Conservation (phyloP, 2,888 invertebrate genomes). For the Eupithecia exiguata region DNA sequence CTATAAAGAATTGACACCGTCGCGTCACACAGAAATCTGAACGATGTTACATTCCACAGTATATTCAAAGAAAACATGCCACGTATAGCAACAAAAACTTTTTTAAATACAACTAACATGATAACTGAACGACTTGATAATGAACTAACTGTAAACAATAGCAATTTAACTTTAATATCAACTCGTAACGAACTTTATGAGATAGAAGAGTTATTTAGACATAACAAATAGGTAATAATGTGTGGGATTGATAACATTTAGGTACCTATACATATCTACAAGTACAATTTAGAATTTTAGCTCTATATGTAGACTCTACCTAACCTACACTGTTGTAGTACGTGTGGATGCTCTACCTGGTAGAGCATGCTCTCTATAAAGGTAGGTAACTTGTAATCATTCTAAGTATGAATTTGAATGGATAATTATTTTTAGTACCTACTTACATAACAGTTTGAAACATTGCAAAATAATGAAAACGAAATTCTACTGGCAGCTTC, state of each 20-base stretch:
- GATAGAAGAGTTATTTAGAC: constrained; percentile 71
- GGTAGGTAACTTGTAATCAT: neutral
- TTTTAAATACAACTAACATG: constrained; percentile 66
- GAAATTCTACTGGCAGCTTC: neutral
- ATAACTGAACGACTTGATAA: constrained; percentile 72
- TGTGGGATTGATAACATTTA: constrained; percentile 15
- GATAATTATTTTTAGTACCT: neutral
- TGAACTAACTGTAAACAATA: constrained; percentile 78
- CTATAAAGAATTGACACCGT: neutral
- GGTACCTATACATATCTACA: neutral
- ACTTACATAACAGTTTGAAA: neutral
- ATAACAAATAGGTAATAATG: constrained; percentile 59
- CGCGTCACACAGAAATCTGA: neutral
- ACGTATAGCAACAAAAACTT: constrained; percentile 74
- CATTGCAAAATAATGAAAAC: neutral
- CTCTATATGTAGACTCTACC: neutral
- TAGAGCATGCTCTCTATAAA: neutral
- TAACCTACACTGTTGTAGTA: neutral
- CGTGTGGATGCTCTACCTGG: neutral
- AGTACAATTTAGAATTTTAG: neutral
- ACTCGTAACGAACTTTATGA: constrained; percentile 66
- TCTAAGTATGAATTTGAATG: neutral
- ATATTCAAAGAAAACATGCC: constrained; percentile 45
- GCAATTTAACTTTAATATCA: constrained; percentile 57
- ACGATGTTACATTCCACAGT: constrained; percentile 1